Percentiles rank a stretch among this genome's conserved stretches.
phyloP scores from a whole-genome alignment of 2,888 invertebrate species.

The Acleris cristana region DNA sequence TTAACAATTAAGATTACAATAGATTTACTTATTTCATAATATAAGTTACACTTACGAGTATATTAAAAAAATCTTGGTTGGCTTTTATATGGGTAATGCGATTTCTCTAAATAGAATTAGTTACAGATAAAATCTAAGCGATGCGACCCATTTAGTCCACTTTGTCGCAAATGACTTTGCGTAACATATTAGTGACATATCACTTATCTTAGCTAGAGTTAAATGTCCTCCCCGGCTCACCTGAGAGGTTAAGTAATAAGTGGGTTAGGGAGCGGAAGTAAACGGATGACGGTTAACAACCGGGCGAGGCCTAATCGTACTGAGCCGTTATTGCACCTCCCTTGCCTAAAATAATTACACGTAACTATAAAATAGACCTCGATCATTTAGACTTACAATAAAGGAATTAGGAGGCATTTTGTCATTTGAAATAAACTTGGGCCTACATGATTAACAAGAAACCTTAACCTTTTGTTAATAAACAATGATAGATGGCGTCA shows the following conservation, averaged over 20 bases:
- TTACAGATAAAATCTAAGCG: no score
- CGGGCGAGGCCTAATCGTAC: slow-evolving; percentile 27
- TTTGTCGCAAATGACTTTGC: not conserved
- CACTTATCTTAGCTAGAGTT: slow-evolving; percentile 6
- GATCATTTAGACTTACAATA: not conserved
- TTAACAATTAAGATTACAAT: no score
- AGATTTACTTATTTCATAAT: no score
- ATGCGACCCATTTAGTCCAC: no score
- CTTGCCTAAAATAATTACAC: slow-evolving; percentile 17
- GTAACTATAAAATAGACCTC: not conserved
- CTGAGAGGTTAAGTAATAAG: slow-evolving; percentile 23
- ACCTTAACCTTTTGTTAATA: no score
- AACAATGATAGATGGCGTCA: no score
- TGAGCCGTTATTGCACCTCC: slow-evolving; percentile 21
- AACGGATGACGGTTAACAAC: slow-evolving; percentile 22
- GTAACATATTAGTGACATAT: slow-evolving; percentile 18
- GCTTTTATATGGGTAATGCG: no score
- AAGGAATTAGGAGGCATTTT: not conserved
- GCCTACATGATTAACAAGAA: no score
- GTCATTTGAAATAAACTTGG: no score
- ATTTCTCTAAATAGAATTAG: no score
- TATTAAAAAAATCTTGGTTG: no score
- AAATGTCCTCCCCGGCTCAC: not conserved
- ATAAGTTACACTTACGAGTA: no score
- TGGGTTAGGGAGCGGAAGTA: slow-evolving; percentile 18